Conservation (phyloP, 2,888 invertebrate genomes). For the Coecobrya sp. region DNA sequence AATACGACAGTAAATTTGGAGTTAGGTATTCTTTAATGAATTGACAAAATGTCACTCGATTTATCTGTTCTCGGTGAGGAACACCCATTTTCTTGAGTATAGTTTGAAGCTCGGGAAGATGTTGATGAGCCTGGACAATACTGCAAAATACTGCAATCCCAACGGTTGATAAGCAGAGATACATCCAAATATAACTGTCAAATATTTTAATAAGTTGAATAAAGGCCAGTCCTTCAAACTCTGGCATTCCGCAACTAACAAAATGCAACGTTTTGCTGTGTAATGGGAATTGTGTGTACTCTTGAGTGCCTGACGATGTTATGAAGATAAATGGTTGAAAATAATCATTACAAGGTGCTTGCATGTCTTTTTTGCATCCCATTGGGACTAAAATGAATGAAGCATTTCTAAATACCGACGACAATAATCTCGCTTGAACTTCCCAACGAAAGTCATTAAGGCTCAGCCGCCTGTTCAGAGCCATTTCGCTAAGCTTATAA, state of each 20-base stretch:
- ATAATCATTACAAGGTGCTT: neutral
- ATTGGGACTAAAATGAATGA: neutral
- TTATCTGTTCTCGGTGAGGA: neutral
- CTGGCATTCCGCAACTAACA: conserved; percentile 33
- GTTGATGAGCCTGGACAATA: neutral
- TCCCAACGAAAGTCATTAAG: conserved; percentile 23
- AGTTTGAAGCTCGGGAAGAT: neutral
- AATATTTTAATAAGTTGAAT: conserved; percentile 7
- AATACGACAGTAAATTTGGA: neutral
- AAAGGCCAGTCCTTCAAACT: neutral
- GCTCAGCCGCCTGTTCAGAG: neutral
- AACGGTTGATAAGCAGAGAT: neutral
- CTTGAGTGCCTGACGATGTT: neutral
- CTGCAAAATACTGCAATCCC: neutral
- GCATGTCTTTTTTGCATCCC: neutral
- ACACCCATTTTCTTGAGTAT: neutral
- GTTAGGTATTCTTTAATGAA: neutral
- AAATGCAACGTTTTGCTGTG: conserved; percentile 4
- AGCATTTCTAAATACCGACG: conserved; percentile 5
- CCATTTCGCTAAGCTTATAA: neutral
- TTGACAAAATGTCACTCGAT: neutral
- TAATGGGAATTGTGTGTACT: neutral
- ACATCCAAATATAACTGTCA: conserved; percentile 6
- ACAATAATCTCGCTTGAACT: neutral
- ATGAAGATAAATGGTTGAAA: conserved; percentile 41